Base-by-base conservation (phyloP, 2,888 invertebrate species). In the Temnothorax ravouxi region DNA sequence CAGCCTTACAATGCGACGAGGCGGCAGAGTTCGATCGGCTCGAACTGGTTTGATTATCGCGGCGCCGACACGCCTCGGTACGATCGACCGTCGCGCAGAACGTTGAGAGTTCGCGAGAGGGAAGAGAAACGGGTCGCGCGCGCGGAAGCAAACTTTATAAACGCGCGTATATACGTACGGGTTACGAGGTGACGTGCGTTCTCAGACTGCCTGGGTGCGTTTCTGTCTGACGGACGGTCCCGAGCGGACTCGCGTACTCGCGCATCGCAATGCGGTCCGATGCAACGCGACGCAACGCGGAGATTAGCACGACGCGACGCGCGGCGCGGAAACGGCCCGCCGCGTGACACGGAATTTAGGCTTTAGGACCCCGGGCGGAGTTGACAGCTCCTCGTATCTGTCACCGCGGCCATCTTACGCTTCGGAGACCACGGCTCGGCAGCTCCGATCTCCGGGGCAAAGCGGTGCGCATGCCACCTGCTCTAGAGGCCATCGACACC, bases 301-400 rank as follows among this genome's bases (percentile, higher is more conserved):
- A n/a, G 44, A 75, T 15, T 62, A 13, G 13, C 47, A 25, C 56
- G 18, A 25, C 25, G 74, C 44, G 29, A n/a, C 54, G 54, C 54
- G 77, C 41, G 25, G 34, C 15, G 80, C 18, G 59, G 61, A 56
- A 62, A 50, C 59, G 64, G 59, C 62, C 41, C 54, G 64, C 62
- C 54, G 80, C 61, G 66, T 71, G 67, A 69, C 59, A 80, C 74
- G 76, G 88, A 84, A 88, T 90, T 91, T 92, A 92, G 93, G 93
- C 92, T 47, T 67, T 47, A 67, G 92, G 92, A 91, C 91, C 93
- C 93, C 92, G 92, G 90, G 88, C 89, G 86, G 86, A 87, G 90
- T 91, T 93, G 93, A 93, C 93, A 93, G 92, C 82, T 89, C 88
- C 87, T 71, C 83, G 83, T 85, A 85, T 85, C 86, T 88, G 90